A percentile compares a stretch with the other conserved stretches of the same genome.
Evolutionary conservation across 2,797 vertebrate genomes (phyloP).

Genomic region (Macrochelys suwanniensis): DNA sequence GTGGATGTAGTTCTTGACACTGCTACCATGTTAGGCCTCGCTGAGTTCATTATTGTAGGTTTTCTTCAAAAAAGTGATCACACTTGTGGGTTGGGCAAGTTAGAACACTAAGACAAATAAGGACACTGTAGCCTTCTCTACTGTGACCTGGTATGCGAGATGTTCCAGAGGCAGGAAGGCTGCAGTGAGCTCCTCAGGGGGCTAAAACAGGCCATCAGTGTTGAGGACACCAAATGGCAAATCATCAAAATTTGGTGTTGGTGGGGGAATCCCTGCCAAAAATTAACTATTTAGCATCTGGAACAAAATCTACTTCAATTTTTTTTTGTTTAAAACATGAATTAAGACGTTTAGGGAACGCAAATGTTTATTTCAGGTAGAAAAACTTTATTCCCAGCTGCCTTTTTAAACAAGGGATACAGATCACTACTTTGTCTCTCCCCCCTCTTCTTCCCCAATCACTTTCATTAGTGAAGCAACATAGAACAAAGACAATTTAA

Average conservation of each 20-base stretch:
- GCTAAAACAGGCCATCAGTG: conserved; percentile 36
- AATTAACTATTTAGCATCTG: conserved; percentile 31
- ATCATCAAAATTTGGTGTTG: conserved; percentile 51
- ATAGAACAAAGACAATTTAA: neutral
- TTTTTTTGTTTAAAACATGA: neutral
- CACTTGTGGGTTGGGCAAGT: neutral
- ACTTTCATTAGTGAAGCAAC: conserved; percentile 36
- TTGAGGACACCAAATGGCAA: conserved; percentile 59
- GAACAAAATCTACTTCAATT: neutral
- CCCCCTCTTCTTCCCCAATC: neutral
- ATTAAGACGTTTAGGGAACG: neutral
- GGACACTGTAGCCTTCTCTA: neutral
- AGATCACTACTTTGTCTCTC: neutral
- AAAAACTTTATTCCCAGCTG: fast-evolving
- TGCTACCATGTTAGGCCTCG: neutral
- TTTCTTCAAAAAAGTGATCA: neutral
- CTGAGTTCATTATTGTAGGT: neutral
- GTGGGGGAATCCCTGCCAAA: conserved; percentile 48
- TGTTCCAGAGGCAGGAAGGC: conserved; percentile 33
- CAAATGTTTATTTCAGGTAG: neutral
- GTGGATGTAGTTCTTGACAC: neutral
- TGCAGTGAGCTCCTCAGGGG: conserved; percentile 48
- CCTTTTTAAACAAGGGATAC: neutral
- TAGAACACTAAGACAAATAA: neutral
- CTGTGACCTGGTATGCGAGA: neutral